A percentile compares a stretch with the other conserved stretches of the same genome.
Conservation (phyloP, 2,113 vertebrate genomes). For the Odobenus rosmarus region DNA sequence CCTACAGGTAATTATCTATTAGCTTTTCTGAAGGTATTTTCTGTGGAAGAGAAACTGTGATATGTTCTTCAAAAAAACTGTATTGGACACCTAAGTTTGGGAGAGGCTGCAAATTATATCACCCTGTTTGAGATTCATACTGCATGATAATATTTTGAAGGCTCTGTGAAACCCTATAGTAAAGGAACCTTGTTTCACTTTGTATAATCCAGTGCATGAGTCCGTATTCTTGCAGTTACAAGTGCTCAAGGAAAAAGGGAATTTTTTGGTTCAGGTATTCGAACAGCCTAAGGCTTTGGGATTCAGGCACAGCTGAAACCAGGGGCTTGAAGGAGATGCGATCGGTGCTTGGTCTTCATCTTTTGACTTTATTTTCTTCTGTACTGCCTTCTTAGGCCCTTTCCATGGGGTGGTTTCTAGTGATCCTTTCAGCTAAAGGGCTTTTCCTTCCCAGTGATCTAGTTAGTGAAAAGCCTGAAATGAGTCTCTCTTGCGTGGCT, state of each 20-base stretch:
- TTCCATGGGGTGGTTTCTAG: background rate
- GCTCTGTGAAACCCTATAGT: background rate
- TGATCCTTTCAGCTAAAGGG: background rate
- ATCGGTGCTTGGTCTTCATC: background rate
- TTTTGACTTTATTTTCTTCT: background rate
- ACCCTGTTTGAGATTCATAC: background rate
- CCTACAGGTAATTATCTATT: slow-evolving; percentile 10
- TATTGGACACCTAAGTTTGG: background rate
- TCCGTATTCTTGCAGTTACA: background rate
- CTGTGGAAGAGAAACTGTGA: background rate
- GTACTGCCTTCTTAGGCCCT: background rate
- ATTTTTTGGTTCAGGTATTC: background rate
- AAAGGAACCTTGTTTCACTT: slow-evolving; percentile 23
- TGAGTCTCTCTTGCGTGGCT: slow-evolving; percentile 16
- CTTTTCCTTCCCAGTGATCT: background rate
- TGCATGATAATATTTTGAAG: background rate
- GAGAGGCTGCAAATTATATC: background rate
- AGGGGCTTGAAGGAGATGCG: background rate
- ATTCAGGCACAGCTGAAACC: background rate
- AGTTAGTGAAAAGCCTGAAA: background rate
- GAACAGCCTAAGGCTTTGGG: background rate
- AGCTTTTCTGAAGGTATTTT: slow-evolving; percentile 40
- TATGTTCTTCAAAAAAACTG: background rate
- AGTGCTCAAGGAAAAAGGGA: background rate
- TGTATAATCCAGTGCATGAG: background rate